These are phyloP conservation scores for Crematogaster levior DNA, from an alignment of 2,888 invertebrate species.

Conservation along the genomic window DNA sequence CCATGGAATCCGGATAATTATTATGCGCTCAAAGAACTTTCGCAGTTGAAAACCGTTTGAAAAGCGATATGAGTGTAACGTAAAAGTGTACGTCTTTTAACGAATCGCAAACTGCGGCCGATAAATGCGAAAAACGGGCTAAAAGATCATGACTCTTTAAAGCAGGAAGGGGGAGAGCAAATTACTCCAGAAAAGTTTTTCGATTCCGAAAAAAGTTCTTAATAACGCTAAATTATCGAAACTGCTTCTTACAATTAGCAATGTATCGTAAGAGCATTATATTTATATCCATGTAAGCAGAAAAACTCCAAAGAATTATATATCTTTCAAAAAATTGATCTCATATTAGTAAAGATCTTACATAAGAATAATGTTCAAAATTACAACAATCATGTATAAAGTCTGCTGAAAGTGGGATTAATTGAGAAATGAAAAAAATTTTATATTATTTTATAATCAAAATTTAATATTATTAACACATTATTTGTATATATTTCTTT, in stretches of 20 bases:
- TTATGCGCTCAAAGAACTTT: constrained; percentile 60
- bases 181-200: constrained; percentile 11
- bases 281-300: neutral
- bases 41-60: constrained; percentile 54
- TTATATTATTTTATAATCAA: neutral
- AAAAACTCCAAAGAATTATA: neutral
- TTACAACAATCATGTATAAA: neutral
- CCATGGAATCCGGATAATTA: constrained; percentile 71
- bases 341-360: neutral
- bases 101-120: constrained; percentile 12
- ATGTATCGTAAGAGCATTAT: neutral
- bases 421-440: neutral
- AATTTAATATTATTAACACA: neutral
- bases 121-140: neutral
- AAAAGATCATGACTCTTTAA: constrained; percentile 16
- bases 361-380: neutral
- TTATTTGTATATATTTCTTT: neutral
- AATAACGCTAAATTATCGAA: constrained; percentile 12
- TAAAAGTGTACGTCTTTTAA: constrained; percentile 39
- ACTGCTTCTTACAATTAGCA: constrained; percentile 8
- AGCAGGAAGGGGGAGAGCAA: neutral
- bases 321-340: neutral
- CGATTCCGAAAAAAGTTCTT: constrained; percentile 14
- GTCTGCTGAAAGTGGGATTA: neutral
- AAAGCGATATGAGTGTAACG: constrained; percentile 7